A percentile compares a stretch with the other conserved stretches of the same genome.
These are phyloP conservation scores for Morpho helenor DNA, from an alignment of 2,888 invertebrate genomes.

Conservation along the genomic window DNA sequence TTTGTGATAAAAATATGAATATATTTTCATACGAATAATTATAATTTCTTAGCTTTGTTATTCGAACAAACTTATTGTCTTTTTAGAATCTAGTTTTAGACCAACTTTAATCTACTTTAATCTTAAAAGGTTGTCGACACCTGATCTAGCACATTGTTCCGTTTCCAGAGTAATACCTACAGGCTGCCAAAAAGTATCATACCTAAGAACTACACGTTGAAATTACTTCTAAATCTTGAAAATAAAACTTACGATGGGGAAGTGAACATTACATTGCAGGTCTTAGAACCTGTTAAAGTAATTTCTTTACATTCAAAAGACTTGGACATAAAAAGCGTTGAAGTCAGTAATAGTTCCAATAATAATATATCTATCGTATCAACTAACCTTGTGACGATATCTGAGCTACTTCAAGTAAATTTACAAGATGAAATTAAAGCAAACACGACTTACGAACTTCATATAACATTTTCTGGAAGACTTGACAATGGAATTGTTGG, in stretches of 20 bases:
- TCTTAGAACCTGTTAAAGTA: constrained; percentile 55
- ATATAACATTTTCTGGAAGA: constrained; percentile 70
- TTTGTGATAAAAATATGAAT: neutral
- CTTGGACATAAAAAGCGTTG: constrained; percentile 62
- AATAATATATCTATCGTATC: constrained; percentile 29
- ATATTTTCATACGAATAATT: neutral
- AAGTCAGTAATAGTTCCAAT: constrained; percentile 33
- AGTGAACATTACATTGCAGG: constrained; percentile 66
- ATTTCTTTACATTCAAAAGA: constrained; percentile 82
- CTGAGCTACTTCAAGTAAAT: constrained; percentile 44
- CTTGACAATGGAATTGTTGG: constrained; percentile 72
- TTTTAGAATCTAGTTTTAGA: neutral
- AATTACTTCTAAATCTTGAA: constrained; percentile 81
- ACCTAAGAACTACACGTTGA: constrained; percentile 84
- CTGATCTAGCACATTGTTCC: neutral
- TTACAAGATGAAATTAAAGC: constrained; percentile 42
- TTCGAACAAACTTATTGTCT: neutral
- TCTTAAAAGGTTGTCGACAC: too few species aligned
- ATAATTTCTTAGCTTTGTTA: neutral
- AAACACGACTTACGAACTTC: constrained; percentile 49
- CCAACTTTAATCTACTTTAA: neutral
- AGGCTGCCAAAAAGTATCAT: constrained; percentile 76
- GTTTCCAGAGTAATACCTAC: constrained; percentile 45
- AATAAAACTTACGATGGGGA: constrained; percentile 78
- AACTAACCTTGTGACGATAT: constrained; percentile 33